Conservation (phyloP, 2,888 invertebrate species). For the Smittia aterrima region DNA sequence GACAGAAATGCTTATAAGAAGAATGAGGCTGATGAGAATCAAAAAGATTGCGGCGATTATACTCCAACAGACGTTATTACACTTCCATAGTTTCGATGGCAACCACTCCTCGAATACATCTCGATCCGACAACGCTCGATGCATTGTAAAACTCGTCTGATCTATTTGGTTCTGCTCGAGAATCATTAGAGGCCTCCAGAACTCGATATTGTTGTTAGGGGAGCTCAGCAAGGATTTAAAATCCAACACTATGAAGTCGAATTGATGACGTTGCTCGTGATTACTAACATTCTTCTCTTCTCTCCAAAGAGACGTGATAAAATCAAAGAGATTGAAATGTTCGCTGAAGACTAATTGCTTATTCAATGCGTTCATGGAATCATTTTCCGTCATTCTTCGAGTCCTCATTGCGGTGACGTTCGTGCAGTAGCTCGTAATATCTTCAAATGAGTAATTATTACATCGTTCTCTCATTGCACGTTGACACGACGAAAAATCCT, state of each 20-base stretch:
- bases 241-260: conserved; percentile 53
- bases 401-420: neutral
- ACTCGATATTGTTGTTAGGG: conserved; percentile 43
- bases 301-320: conserved; percentile 45
- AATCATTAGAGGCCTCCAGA: conserved; percentile 53
- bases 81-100: conserved; percentile 48
- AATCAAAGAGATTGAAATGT: conserved; percentile 53
- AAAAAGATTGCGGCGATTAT: conserved; percentile 49
- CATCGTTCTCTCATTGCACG: conserved; percentile 31
- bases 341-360: conserved; percentile 45
- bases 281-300: conserved; percentile 42
- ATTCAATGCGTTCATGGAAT: conserved; percentile 7
- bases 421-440: conserved; percentile 18
- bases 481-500: neutral
- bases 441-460: neutral
- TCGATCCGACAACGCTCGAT: conserved; percentile 51
- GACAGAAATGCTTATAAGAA: conserved; percentile 51
- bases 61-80: conserved; percentile 53
- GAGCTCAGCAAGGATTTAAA: conserved; percentile 44
- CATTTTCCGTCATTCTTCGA: conserved; percentile 15
- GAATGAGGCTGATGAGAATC: conserved; percentile 49
- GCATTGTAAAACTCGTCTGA: conserved; percentile 50
- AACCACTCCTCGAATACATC: conserved; percentile 51
- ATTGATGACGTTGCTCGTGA: conserved; percentile 45
- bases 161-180: conserved; percentile 50